A percentile compares a stretch with the other conserved stretches of the same genome.
phyloP scores from a whole-genome alignment of 2,797 vertebrate species.

The Anguilla megastoma region DNA sequence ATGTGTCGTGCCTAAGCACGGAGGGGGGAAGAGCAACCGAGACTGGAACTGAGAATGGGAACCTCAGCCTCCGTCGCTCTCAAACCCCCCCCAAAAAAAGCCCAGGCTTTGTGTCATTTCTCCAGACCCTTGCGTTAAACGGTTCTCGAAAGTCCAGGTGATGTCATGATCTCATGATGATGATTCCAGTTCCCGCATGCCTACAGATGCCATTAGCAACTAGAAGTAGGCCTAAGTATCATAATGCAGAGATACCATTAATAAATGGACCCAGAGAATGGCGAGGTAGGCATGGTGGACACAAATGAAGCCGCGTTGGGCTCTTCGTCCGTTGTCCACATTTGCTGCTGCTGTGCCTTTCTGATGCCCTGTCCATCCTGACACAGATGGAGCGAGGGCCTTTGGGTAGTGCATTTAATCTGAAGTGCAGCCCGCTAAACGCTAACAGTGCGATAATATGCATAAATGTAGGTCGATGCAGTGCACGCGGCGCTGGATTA shows the following conservation, averaged over 20 bases:
- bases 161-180: background rate
- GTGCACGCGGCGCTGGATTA: constrained; percentile 80
- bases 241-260: background rate
- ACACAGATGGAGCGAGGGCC: constrained; percentile 67
- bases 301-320: background rate
- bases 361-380: constrained; percentile 54
- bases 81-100: background rate
- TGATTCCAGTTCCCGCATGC: background rate
- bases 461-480: constrained; percentile 63
- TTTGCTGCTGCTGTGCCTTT: constrained; percentile 22
- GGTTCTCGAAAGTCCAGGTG: background rate
- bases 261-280: background rate
- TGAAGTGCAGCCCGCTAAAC: constrained; percentile 71
- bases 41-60: background rate
- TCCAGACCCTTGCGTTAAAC: background rate
- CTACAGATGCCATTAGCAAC: background rate
- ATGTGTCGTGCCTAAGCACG: background rate
- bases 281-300: background rate
- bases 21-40: background rate
- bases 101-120: background rate
- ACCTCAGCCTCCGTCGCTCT: background rate
- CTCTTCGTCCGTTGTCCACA: background rate
- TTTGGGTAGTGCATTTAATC: constrained; percentile 80
- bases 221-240: background rate
- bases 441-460: constrained; percentile 44